Evolutionary conservation across 2,888 invertebrate species (phyloP), one percentile per base, ranked within the genome.

Genomic region (Subacronicta megacephala): DNA sequence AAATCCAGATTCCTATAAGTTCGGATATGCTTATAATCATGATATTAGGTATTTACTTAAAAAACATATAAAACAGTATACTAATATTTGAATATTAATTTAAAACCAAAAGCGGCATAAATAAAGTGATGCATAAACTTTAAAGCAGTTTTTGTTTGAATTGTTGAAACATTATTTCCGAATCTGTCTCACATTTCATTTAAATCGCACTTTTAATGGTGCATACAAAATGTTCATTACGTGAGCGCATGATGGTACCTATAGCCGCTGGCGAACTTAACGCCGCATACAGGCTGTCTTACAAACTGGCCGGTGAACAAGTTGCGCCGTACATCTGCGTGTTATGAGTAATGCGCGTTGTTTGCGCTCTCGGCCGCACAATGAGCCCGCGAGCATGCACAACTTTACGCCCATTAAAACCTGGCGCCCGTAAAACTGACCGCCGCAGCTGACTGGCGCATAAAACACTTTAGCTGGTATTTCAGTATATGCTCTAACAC

Each of bases 271-370:
- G 26, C 16, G 16, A 35, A 70, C 42, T 46, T 38, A 35, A n/a
- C 42, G 42, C 18, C 43, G 7, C 57, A 37, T 44, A 51, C 62
- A 65, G 51, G 45, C 51, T 33, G 70, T 70, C 64, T 63, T 70
- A 49, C 52, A 45, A 37, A 26, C 38, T 16, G 50, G 49, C 20
- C 41, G 44, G 20, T 9, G n/a, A 31, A 33, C 40, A 46, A 44
- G 40, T 55, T 56, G 56, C 38, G 33, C 18, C 41, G 45, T 41
- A 31, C 38, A 62, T 52, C 41, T 33, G 46, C 35, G 55, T 10
- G 44, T 33, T 31, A 57, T 65, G 58, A 65, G 31, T 64, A 57
- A 70, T 65, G 65, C 58, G 45, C 46, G 46, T 36, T 43, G 65
- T 64, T 55, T 29, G 47, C 45, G 29, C 31, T 20, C 44, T 7